Base-by-base conservation (phyloP, 2,888 invertebrate genomes). In the Trachelus iudaicus region DNA sequence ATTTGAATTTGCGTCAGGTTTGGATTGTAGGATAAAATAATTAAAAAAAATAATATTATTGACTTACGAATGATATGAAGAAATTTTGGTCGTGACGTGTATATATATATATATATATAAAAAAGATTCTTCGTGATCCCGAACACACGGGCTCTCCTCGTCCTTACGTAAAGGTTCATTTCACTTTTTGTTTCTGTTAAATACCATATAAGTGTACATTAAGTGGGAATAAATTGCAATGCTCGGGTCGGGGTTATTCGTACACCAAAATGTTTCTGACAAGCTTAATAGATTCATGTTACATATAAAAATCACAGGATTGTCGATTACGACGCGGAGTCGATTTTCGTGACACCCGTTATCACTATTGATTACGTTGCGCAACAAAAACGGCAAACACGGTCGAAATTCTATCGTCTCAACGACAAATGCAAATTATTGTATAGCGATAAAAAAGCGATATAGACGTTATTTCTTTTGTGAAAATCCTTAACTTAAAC, bases 211-310 rank as follows among this genome's bases (percentile, higher is more conserved):
- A 56, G 23, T 56, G 56, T 23, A 56, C 56, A 56, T 23, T 23
- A 23, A 56, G 56, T 56, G 56, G 56, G 23, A 56, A 56, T 56
- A 35, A 74, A 74, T 56, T 23, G 30, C 12, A n/a, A 33, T 23
- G 56, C 11, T 33, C n/a, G 15, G 33, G 75, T 78, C 73, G 76
- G 75, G 76, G 78, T 37, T 78, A 76, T 78, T 78, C 76, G 78
- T 78, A 78, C 78, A 78, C 78, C 78, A 34, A 77, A 76, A 35
- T 74, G 31, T 73, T 78, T 56, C 76, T 76, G 68, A 75, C 75
- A 78, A 78, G 76, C 76, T 78, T 35, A 76, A 33, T 73, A 31
- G 56, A 30, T 56, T 75, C 31, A 15, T 71, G 33, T 71, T 71
- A 71, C 15, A 71, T 71, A 15, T 30, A 71, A 11, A 33, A 71